phyloP scores from a whole-genome alignment of 2,797 vertebrate genomes.

The Phrynocephalus guinanensis region DNA sequence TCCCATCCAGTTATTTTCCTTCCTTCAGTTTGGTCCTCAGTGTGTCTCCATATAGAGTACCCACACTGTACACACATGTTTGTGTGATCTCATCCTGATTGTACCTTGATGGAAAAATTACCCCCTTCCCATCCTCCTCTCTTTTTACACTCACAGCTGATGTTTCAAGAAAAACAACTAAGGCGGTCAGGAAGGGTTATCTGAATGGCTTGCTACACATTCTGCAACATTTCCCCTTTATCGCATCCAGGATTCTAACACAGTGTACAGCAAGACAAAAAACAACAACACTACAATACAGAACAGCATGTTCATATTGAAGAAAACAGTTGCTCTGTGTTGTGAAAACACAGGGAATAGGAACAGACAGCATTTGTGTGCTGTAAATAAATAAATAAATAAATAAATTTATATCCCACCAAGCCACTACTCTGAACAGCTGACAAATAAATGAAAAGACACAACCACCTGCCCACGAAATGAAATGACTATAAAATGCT shows the following conservation, averaged over 20 bases:
- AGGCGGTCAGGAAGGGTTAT: neutral
- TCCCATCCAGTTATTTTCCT: neutral
- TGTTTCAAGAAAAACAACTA: neutral
- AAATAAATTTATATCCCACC: too few species aligned
- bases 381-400: neutral
- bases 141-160: neutral
- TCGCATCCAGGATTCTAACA: constrained; percentile 53
- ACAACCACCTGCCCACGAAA: neutral
- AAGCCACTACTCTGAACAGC: too few species aligned
- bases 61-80: neutral
- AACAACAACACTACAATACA: accelerated
- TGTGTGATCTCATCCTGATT: neutral
- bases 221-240: constrained; percentile 34
- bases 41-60: neutral
- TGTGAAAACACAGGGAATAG: constrained; percentile 11
- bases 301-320: constrained; percentile 46
- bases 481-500: neutral
- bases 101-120: constrained; percentile 25
- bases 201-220: constrained; percentile 19
- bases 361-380: constrained; percentile 36
- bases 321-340: constrained; percentile 21
- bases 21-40: neutral
- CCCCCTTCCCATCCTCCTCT: neutral
- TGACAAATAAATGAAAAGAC: too few species aligned
- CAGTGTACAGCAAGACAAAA: constrained; percentile 40